Conservation (phyloP, 2,113 vertebrate species). For the Tupaia tana region DNA sequence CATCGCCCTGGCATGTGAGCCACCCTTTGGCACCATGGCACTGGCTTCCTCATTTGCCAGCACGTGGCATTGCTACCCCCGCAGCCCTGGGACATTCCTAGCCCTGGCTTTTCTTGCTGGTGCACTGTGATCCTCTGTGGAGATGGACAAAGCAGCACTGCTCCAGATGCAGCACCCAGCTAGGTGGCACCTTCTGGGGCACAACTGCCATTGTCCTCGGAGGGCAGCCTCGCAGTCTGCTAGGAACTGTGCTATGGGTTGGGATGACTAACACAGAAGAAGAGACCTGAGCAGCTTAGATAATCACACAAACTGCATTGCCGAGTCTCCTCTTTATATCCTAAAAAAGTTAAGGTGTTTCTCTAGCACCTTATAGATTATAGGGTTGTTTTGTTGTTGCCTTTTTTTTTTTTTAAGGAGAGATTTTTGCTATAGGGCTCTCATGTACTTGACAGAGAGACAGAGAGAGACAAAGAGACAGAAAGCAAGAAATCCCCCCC, state of each 20-base stretch:
- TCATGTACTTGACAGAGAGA: no score
- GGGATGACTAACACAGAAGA: constrained; percentile 60
- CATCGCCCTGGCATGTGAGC: not conserved
- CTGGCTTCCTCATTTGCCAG: not conserved
- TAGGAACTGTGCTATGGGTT: constrained; percentile 5
- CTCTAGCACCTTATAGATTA: not conserved
- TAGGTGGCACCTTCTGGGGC: not conserved
- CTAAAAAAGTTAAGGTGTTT: constrained; percentile 62
- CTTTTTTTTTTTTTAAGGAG: no score
- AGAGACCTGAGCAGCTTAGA: constrained; percentile 66
- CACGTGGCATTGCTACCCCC: not conserved
- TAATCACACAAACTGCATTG: constrained; percentile 62
- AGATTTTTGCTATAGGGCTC: no score
- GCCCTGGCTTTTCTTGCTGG: not conserved
- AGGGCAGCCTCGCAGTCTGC: constrained; percentile 30
- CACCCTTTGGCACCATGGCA: not conserved
- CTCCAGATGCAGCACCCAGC: not conserved
- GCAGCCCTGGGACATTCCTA: not conserved
- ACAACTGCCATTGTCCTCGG: not conserved
- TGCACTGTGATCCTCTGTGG: not conserved
- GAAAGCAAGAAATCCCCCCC: no score
- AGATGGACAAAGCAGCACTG: not conserved
- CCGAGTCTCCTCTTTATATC: constrained; percentile 42
- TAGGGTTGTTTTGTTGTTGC: no score
- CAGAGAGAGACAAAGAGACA: no score